Evolutionary conservation across 2,113 vertebrate genomes (phyloP), one percentile per base, ranked within the genome.

Genomic region (Arothron firmamentum): DNA sequence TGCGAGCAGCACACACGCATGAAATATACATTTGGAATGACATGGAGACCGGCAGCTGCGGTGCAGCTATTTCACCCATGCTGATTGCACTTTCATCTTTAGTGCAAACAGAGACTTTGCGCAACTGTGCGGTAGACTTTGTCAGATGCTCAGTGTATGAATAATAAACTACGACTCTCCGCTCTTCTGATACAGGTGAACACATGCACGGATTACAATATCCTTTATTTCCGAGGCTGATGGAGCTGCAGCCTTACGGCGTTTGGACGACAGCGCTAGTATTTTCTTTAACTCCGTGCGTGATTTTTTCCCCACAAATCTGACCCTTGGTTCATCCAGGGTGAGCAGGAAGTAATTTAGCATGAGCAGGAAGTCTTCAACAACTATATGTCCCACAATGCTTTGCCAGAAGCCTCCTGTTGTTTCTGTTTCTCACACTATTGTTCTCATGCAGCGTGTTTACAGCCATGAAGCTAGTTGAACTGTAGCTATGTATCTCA

Each of bases 341-440:
- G 58, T 64, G 52, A 87, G 81, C 73, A 84, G 80, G 78, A 85
- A 86, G 75, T 80, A 57, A 85, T 85, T 84, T 80, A 86, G 63
- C 59, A 47, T 21, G 72, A 81, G 63, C 63, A 77, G 83, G 67
- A 71, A 75, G 65, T 77, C 61, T 78, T 64, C 71, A 62, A 74
- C 23, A 53, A 61, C 67, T 58, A 56, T 67, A 56, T 81, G 74
- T 74, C 65, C 70, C 77, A 74, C 66, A 67, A 80, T 70, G 59
- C 76, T 54, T 46, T 59, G 58, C 56, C 38, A 56, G 71, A 65
- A 53, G 60, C 47, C 51, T 67, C 48, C 31, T 62, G 53, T 64
- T 65, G 61, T 73, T 50, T 59, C 45, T 41, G 42, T 20, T 31
- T 62, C 57, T 70, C 52, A 13, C 19, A 7, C 8, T 53, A 56